Evolutionary conservation across 2,888 invertebrate species (phyloP).

Genomic region (Alloscopus bannaensis): DNA sequence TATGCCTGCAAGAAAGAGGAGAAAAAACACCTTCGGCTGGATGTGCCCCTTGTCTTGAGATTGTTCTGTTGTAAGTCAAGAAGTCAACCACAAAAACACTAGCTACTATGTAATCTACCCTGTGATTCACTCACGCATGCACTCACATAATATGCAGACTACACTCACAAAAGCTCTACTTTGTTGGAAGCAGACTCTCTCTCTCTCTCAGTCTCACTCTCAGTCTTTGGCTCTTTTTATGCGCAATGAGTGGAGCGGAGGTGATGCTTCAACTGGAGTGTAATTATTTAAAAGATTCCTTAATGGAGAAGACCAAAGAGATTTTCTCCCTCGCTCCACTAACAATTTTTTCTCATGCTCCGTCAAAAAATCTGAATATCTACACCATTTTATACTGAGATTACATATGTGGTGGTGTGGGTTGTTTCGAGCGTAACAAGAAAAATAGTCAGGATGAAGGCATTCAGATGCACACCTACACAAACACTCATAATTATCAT

Average conservation of each 20-base stretch:
- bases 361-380: no score
- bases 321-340: slow-evolving; percentile 22
- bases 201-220: no score
- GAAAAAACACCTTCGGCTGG: slow-evolving; percentile 17
- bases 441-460: no score
- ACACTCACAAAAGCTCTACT: background rate
- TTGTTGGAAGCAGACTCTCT: no score
- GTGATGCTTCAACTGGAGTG: slow-evolving; percentile 38
- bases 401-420: no score
- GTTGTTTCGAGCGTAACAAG: no score
- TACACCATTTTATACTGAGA: no score
- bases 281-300: slow-evolving; percentile 30
- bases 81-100: slow-evolving; percentile 21
- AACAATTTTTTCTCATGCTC: no score
- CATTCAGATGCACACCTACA: no score
- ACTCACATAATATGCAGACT: slow-evolving; percentile 14
- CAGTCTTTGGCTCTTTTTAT: no score
- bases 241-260: slow-evolving; percentile 18
- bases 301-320: slow-evolving; percentile 38
- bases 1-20: slow-evolving; percentile 9
- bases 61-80: slow-evolving; percentile 30
- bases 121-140: slow-evolving; percentile 19
- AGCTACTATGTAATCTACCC: slow-evolving; percentile 6
- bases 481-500: no score
- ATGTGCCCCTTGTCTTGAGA: slow-evolving; percentile 27